These are phyloP conservation scores for Lutraria lutraria DNA, from an alignment of 2,888 invertebrate species.

Conservation along the genomic window DNA sequence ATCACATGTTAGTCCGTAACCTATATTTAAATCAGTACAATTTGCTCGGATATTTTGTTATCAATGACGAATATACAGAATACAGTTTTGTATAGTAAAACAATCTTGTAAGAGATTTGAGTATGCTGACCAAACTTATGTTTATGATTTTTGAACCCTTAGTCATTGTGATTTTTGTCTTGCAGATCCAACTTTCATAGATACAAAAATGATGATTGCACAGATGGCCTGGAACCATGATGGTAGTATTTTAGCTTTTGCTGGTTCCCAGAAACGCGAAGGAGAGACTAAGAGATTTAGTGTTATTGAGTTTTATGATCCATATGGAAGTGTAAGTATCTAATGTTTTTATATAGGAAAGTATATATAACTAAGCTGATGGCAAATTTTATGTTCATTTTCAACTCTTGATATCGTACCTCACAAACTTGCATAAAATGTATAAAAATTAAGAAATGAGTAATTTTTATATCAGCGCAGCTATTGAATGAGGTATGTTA, in stretches of 20 bases:
- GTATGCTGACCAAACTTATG: neutral
- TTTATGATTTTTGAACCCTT: too few relatives aligned
- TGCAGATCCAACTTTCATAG: constrained; percentile 93
- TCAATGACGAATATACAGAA: too few relatives aligned
- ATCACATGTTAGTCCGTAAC: too few relatives aligned
- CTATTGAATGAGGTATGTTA: neutral
- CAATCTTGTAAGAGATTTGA: too few relatives aligned
- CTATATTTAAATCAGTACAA: too few relatives aligned
- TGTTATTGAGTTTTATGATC: constrained; percentile 95
- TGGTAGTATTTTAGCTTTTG: constrained; percentile 95
- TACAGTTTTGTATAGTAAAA: too few relatives aligned
- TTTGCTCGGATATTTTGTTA: too few relatives aligned
- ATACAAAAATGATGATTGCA: constrained; percentile 93
- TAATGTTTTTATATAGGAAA: too few relatives aligned
- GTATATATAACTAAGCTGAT: too few relatives aligned
- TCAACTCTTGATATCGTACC: neutral
- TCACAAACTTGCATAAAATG: neutral
- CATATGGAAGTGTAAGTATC: constrained; percentile 92
- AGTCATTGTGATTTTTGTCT: neutral
- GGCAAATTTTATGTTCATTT: neutral
- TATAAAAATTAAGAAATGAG: neutral
- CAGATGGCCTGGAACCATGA: constrained; percentile 97
- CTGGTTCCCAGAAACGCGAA: constrained; percentile 90
- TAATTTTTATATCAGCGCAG: neutral
- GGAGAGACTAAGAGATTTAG: constrained; percentile 89